phyloP scores from a whole-genome alignment of 2,888 invertebrate species.

The Hedychridium roseum region DNA sequence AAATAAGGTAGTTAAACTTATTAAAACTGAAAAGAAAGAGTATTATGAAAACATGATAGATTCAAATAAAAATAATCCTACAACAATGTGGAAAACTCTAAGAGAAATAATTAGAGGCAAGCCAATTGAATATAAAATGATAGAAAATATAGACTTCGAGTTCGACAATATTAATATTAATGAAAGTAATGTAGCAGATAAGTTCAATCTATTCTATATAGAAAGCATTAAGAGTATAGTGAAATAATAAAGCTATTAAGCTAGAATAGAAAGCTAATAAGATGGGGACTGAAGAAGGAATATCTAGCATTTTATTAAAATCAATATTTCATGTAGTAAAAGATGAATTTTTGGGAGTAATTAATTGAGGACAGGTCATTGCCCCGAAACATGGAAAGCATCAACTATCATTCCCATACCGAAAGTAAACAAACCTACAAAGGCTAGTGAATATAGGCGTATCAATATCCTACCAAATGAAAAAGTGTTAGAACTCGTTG shows the following conservation, averaged over 20 bases:
- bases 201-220: slow-evolving; percentile 6
- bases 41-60: slow-evolving; percentile 10
- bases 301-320: not conserved
- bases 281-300: not conserved
- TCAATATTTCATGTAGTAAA: not conserved
- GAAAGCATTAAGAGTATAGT: slow-evolving; percentile 4
- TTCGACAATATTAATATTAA: not conserved
- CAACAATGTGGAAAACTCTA: slow-evolving; percentile 6
- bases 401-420: not conserved
- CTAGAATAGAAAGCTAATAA: not conserved
- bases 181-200: slow-evolving; percentile 5
- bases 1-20: slow-evolving; percentile 13
- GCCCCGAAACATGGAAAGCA: not conserved
- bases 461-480: too few species aligned
- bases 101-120: slow-evolving; percentile 4
- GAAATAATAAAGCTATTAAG: not conserved
- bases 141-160: slow-evolving; percentile 3
- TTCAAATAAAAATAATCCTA: slow-evolving; percentile 1
- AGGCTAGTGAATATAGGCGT: not conserved
- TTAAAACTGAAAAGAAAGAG: slow-evolving; percentile 4
- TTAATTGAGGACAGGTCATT: not conserved
- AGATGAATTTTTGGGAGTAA: not conserved
- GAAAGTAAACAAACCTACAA: not conserved
- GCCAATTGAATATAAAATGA: not conserved
- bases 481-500: too few species aligned